phyloP scores from a whole-genome alignment of 2,888 invertebrate species.

The Meteorus colon region DNA sequence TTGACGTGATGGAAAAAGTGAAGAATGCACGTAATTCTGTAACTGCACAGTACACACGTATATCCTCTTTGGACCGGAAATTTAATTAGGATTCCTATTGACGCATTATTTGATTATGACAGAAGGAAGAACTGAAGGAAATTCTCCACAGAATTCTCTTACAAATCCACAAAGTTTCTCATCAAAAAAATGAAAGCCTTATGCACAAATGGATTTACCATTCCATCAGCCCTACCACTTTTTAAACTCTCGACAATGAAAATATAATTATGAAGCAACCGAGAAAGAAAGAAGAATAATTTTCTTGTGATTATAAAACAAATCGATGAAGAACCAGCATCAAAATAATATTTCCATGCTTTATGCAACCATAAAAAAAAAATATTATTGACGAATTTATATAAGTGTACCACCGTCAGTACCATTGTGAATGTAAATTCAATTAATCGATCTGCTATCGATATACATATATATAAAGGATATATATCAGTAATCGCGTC shows the following conservation, averaged over 20 bases:
- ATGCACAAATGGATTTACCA: no score
- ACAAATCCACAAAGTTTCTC: no score
- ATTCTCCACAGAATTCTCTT: no score
- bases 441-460: slow-evolving; percentile 36
- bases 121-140: slow-evolving; percentile 53
- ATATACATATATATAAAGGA: slow-evolving; percentile 20
- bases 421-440: slow-evolving; percentile 22
- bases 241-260: background rate
- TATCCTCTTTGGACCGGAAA: slow-evolving; percentile 44
- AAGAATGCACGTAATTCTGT: slow-evolving; percentile 30
- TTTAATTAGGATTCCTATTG: slow-evolving; percentile 63
- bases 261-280: background rate
- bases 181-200: no score
- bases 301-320: background rate
- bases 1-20: slow-evolving; percentile 21
- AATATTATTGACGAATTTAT: background rate
- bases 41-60: slow-evolving; percentile 16
- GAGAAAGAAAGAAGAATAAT: background rate
- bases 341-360: no score
- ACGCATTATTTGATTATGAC: slow-evolving; percentile 58
- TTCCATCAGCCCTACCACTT: no score
- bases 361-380: background rate
- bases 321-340: no score
- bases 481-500: slow-evolving; percentile 35
- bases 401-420: background rate